These are phyloP conservation scores for Drosophila bocki DNA, from an alignment of 1,140 invertebrate genomes.

Conservation along the genomic window DNA sequence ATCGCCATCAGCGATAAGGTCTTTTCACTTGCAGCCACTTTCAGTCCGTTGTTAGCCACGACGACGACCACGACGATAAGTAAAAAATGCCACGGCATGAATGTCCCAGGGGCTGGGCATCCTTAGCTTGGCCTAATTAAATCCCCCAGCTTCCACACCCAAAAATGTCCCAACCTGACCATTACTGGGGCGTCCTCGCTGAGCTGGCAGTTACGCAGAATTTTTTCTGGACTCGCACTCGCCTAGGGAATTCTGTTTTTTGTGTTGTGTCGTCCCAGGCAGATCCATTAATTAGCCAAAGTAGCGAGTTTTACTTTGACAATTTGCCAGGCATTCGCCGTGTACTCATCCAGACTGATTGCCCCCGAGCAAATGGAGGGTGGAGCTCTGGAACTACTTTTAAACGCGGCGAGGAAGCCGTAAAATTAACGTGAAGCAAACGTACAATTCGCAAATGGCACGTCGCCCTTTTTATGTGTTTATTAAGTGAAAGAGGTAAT, in stretches of 20 bases:
- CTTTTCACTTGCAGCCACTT: constrained; percentile 53
- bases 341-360: constrained; percentile 32
- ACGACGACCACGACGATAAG: background rate
- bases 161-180: constrained; percentile 27
- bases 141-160: constrained; percentile 26
- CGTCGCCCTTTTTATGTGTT: constrained; percentile 37
- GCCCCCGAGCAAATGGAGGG: constrained; percentile 10
- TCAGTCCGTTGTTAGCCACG: constrained; percentile 3
- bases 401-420: constrained; percentile 34
- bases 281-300: constrained; percentile 70
- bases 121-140: constrained; percentile 66
- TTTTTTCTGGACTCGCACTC: constrained; percentile 14
- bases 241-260: constrained; percentile 40
- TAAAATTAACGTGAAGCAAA: constrained; percentile 19
- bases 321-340: constrained; percentile 38
- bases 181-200: constrained; percentile 59
- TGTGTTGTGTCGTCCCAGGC: constrained; percentile 10
- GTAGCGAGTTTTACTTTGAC: constrained; percentile 61
- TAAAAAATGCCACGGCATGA: constrained; percentile 17
- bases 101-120: constrained; percentile 43
- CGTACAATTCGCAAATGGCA: constrained; percentile 22
- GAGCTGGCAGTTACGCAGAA: constrained; percentile 36
- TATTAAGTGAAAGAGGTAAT: constrained; percentile 43
- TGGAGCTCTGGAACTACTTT: constrained; percentile 36
- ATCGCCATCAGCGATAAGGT: constrained; percentile 61